Base-by-base conservation (phyloP, 2,113 vertebrate genomes). In the Oncorhynchus kisutch region DNA sequence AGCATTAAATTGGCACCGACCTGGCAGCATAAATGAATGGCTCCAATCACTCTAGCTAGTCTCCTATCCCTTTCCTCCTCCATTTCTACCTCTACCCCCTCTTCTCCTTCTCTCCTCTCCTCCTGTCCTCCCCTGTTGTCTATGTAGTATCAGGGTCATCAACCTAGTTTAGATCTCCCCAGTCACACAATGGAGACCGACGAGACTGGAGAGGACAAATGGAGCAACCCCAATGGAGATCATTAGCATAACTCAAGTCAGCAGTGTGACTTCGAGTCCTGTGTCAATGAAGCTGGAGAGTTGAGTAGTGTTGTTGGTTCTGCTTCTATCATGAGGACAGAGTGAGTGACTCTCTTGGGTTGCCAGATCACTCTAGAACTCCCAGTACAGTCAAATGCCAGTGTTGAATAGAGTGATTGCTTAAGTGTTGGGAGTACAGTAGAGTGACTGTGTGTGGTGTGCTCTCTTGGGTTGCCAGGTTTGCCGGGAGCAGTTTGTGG, bases 401-500 rank as follows among this genome's bases (percentile, higher is more conserved):
- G 39, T 45, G 39, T 45, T 11, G 39, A 45, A 45, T 45, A 45
- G 39, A 45, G 39, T 45, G 39, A 45, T 45, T 45, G 39, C 39
- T 12, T 45, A 9, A 45, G 39, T 45, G 54, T 4, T 20, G 54
- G 54, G 54, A 22, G 16, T 24, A 62, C 6, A 62, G 9, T 22
- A n/a, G n/a, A 62, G 20, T 62, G 59, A 62, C 59, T 62, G 59
- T 9, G 7, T 22, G n/a, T 62, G 59, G 24, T n/a, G 18, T 24
- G 57, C 71, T 60, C 29, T 34, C 20, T 71, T 31, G 72, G 72
- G 71, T 24, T 72, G 64, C 34, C 88, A 99, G 98, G 78, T 99
- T 57, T 99, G 97, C 85, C 94, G 97, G 2, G 96, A 98, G 84
- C 97, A 99, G 88, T 99, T 99, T 0, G 93, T 99, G 64, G 90